Evolutionary conservation across 2,888 invertebrate genomes (phyloP).

Genomic region (Eudemis profundana): DNA sequence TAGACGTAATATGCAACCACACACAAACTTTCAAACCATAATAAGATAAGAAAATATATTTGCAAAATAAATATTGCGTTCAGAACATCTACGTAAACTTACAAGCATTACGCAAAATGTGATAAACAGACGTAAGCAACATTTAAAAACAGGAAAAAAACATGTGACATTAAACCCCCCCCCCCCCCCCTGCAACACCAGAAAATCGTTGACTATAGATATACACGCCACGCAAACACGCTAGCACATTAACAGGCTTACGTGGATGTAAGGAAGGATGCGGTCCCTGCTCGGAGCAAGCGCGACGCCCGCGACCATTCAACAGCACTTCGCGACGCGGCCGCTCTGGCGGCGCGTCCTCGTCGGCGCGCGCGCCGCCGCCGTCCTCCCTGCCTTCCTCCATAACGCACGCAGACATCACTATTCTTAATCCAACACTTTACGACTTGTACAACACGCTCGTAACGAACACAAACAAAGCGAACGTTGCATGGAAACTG

Average conservation of each 20-base stretch:
- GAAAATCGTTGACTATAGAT: neutral
- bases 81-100: no score
- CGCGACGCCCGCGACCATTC: conserved; percentile 85
- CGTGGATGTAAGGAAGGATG: conserved; percentile 84
- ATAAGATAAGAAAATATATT: no score
- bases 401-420: conserved; percentile 78
- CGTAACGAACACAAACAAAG: conserved; percentile 34
- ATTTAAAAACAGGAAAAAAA: no score
- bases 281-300: conserved; percentile 90
- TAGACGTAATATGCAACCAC: no score
- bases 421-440: conserved; percentile 54
- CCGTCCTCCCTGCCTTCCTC: conserved; percentile 77
- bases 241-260: conserved; percentile 56
- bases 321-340: conserved; percentile 82
- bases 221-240: neutral
- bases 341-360: conserved; percentile 72
- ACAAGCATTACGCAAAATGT: no score
- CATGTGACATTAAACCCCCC: neutral
- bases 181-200: no score
- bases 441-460: conserved; percentile 31
- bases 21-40: no score
- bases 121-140: no score
- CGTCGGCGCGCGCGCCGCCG: conserved; percentile 60
- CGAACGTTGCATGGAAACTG: conserved; percentile 22
- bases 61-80: no score